These are phyloP conservation scores for Thryonomys swinderianus DNA, from an alignment of 2,113 vertebrate species.

Conservation along the genomic window DNA sequence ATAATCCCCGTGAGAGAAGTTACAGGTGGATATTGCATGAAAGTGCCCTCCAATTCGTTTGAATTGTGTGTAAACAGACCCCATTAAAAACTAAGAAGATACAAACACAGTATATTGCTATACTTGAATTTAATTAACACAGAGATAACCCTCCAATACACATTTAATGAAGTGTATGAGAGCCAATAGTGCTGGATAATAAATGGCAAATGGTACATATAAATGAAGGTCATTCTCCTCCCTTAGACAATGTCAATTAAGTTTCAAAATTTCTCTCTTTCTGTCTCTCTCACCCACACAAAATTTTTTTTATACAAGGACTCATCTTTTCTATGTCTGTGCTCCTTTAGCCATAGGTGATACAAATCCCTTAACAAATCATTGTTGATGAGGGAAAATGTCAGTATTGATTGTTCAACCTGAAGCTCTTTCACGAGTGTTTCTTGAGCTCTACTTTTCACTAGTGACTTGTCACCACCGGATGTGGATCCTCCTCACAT, in stretches of 20 bases:
- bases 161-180: neutral
- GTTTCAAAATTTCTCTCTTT: neutral
- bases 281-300: neutral
- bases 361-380: neutral
- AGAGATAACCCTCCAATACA: neutral
- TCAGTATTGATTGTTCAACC: neutral
- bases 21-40: neutral
- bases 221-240: neutral
- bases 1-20: neutral
- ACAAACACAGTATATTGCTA: neutral
- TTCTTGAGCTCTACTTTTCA: neutral
- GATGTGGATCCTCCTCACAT: neutral
- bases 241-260: neutral
- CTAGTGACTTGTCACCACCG: neutral
- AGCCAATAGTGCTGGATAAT: neutral
- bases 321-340: neutral
- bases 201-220: neutral
- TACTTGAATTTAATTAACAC: neutral
- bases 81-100: neutral
- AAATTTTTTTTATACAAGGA: neutral
- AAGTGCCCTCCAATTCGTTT: neutral
- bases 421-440: neutral
- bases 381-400: neutral
- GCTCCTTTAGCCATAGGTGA: neutral
- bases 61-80: constrained; percentile 10